phyloP scores from a whole-genome alignment of 2,888 invertebrate genomes.

The Candidula unifasciata region DNA sequence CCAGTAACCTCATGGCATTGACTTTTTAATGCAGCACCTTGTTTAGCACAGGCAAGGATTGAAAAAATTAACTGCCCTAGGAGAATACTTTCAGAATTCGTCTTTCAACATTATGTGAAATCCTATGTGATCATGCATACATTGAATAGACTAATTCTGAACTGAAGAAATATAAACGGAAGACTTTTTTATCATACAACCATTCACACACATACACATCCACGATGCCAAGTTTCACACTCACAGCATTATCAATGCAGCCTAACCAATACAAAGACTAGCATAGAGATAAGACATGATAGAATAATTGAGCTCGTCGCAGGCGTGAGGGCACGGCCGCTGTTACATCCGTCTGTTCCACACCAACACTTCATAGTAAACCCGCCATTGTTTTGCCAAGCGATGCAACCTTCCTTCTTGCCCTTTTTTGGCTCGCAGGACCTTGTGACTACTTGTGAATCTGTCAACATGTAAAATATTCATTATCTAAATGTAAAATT shows the following conservation, averaged over 20 bases:
- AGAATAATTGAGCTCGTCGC: neutral
- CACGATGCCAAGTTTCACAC: neutral
- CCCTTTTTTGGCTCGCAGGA: slow-evolving; percentile 56
- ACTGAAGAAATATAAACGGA: neutral
- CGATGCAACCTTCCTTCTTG: slow-evolving; percentile 61
- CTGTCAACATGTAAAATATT: slow-evolving; percentile 46
- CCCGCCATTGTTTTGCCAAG: slow-evolving; percentile 61
- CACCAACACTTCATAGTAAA: slow-evolving; percentile 67
- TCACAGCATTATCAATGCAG: slow-evolving; percentile 3
- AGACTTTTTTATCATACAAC: neutral
- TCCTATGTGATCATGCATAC: no score
- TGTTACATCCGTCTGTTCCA: slow-evolving; percentile 66
- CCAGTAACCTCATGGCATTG: no score
- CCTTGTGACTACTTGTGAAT: slow-evolving; percentile 58
- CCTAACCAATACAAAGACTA: slow-evolving; percentile 2
- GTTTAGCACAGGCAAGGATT: no score
- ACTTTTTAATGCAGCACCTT: no score
- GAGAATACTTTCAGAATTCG: no score
- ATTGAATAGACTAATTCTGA: no score
- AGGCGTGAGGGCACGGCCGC: slow-evolving; percentile 17
- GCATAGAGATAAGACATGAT: slow-evolving; percentile 21
- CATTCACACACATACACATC: neutral
- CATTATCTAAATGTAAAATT: neutral
- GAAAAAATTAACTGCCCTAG: no score
- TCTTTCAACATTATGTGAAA: no score